Evolutionary conservation across 2,888 invertebrate genomes (phyloP).

Genomic region (Apocheima hispidaria): DNA sequence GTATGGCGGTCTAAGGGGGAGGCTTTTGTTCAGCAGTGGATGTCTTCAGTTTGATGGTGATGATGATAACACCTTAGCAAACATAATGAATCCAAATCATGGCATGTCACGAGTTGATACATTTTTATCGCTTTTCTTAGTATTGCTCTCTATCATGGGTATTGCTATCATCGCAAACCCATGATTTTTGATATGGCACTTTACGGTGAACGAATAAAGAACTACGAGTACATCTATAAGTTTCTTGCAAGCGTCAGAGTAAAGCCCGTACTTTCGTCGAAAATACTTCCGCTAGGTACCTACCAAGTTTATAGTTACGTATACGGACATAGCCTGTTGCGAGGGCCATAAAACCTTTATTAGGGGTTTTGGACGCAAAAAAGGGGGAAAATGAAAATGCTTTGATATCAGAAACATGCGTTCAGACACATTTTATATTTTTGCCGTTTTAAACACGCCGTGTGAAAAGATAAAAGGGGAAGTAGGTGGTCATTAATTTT

Average conservation of each 20-base stretch:
- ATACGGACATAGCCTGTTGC: constrained; percentile 53
- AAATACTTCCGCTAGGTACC: constrained; percentile 49
- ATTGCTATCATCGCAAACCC: too few species aligned
- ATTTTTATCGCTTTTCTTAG: too few species aligned
- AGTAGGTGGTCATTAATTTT: constrained; percentile 32
- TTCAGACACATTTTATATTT: constrained; percentile 36
- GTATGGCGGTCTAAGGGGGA: too few species aligned
- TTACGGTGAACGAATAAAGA: background rate
- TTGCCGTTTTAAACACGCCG: constrained; percentile 40
- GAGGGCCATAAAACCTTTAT: constrained; percentile 60
- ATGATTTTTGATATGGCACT: background rate
- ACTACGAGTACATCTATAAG: constrained; percentile 22
- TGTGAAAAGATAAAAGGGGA: constrained; percentile 33
- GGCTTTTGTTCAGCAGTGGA: too few species aligned
- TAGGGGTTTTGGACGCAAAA: constrained; percentile 50
- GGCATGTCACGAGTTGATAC: too few species aligned
- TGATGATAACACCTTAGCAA: too few species aligned
- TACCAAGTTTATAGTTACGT: constrained; percentile 19
- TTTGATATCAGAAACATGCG: constrained; percentile 48
- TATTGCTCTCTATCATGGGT: too few species aligned
- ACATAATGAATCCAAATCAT: too few species aligned
- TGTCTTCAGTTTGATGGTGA: too few species aligned
- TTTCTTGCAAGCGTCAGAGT: constrained; percentile 49
- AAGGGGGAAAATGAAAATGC: constrained; percentile 48
- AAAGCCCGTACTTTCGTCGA: constrained; percentile 54